Base-by-base conservation (phyloP, 2,797 vertebrate species). In the Orestias chungarensis region DNA sequence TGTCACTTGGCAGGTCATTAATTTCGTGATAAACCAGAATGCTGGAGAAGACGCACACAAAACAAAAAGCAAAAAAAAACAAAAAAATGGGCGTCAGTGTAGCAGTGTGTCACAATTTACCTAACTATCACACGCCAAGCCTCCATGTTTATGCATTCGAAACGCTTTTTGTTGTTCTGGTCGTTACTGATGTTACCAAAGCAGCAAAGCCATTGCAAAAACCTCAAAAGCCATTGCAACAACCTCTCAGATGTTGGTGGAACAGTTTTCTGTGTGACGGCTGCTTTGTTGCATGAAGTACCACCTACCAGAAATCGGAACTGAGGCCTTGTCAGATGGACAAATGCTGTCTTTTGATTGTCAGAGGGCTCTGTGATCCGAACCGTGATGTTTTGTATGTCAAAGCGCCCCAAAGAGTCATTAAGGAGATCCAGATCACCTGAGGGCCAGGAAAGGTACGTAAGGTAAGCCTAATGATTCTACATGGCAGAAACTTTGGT, bases 1-100 rank as follows among this genome's bases (percentile, higher is more conserved):
- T 90, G 85, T 90, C 88, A 85, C 76, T 88, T 93, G 93, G 92
- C 93, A 94, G 93, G 92, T 93, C 94, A 94, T 94, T 94, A 94
- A 92, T 93, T 93, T 93, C 85, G 84, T 87, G 88, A 93, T 89
- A 90, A 91, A 90, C 82, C 89, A 82, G 84, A 87, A 84, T 76
- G 71, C 46, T 66, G 15, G 79, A 82, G 82, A 78, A 89, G 83
- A 85, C 12, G 66, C 73, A 65, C 33, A 35, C 47, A 44, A 17
- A 15, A 31, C 7, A 33, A 6, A 65, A 43, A 5, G 27, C 50
- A 54, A 27, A 64, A 29, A n/a, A 57, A 71, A 78, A 35, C 31
- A 59, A 31, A 82, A 82, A 80, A 73, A 80, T 42, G 57, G 68
- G 52, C n/a, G 23, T 47, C 65, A 78, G 80, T 76, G 69, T 83